Conservation (phyloP, 2,888 invertebrate species). For the Drosophila ustulata region DNA sequence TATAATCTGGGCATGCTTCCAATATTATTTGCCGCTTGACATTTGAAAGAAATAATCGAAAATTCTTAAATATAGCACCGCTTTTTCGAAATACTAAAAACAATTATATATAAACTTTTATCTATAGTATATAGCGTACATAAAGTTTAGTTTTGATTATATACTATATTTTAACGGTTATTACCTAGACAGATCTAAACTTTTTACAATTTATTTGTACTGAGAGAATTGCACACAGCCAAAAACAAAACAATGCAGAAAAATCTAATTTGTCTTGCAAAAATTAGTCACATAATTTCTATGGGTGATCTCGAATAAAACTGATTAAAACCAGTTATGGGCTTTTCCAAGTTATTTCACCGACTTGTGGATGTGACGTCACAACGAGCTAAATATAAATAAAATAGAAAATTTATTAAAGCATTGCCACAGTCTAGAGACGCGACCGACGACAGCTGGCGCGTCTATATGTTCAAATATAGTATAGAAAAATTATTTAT, state of each 20-base stretch:
- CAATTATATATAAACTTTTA: constrained; percentile 1
- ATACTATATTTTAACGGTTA: constrained; percentile 10
- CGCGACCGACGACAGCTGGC: constrained; percentile 51
- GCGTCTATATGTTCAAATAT: constrained; percentile 20
- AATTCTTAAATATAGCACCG: constrained; percentile 60
- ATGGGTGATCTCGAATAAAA: constrained; percentile 25
- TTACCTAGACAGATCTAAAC: neutral
- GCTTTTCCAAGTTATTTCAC: constrained; percentile 38
- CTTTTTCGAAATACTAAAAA: constrained; percentile 28
- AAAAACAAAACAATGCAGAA: constrained; percentile 1
- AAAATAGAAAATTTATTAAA: constrained; percentile 6
- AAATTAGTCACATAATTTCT: constrained; percentile 8
- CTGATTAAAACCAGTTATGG: constrained; percentile 51
- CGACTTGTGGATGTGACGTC: constrained; percentile 45
- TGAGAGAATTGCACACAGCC: neutral
- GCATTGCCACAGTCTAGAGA: constrained; percentile 22
- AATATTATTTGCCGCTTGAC: constrained; percentile 70
- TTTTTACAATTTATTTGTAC: neutral
- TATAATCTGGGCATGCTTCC: constrained; percentile 69
- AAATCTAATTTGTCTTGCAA: constrained; percentile 6
- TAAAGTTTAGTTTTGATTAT: constrained; percentile 2
- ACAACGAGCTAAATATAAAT: constrained; percentile 36
- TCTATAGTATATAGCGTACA: neutral
- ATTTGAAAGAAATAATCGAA: constrained; percentile 62
- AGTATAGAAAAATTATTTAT: constrained; percentile 52